Percentiles rank a stretch among this genome's conserved stretches.
Conservation (phyloP, 1,140 invertebrate genomes). For the Bombus breviceps region DNA sequence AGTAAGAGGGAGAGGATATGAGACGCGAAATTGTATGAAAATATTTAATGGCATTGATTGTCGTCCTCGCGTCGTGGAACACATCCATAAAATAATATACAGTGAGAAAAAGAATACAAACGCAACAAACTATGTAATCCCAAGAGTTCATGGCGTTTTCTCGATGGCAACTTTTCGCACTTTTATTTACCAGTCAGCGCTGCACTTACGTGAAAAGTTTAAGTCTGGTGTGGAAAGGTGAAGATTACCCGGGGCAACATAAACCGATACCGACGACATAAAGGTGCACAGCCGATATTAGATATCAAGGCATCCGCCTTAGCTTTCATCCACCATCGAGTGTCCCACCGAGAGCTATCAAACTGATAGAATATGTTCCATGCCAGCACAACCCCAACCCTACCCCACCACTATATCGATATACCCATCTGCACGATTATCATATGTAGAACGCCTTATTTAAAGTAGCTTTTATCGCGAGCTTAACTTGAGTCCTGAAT, state of each 20-base stretch:
- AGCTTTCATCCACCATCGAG: constrained; percentile 63
- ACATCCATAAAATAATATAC: background rate
- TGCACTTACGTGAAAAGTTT: constrained; percentile 73
- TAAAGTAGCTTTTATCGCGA: constrained; percentile 74
- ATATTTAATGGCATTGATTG: background rate
- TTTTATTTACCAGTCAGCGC: constrained; percentile 53
- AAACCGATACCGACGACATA: constrained; percentile 67
- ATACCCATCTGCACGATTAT: constrained; percentile 61
- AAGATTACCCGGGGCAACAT: constrained; percentile 67
- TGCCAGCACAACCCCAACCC: constrained; percentile 10
- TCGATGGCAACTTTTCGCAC: constrained; percentile 29
- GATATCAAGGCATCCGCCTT: constrained; percentile 69
- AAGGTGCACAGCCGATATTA: constrained; percentile 69
- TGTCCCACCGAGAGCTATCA: constrained; percentile 75
- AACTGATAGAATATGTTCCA: constrained; percentile 75
- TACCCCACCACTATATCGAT: constrained; percentile 3
- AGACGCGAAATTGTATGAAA: background rate
- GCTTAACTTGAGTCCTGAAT: constrained; percentile 58
- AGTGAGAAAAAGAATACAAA: background rate
- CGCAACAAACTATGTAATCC: constrained; percentile 36
- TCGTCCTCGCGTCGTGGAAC: background rate
- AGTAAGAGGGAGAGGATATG: background rate
- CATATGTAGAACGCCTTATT: constrained; percentile 74
- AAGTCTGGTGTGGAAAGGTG: constrained; percentile 48
- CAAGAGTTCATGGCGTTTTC: constrained; percentile 27